Percentiles rank a stretch among this genome's conserved stretches.
Evolutionary conservation across 1,140 invertebrate genomes (phyloP).

Genomic region (Gryllus bimaculatus): DNA sequence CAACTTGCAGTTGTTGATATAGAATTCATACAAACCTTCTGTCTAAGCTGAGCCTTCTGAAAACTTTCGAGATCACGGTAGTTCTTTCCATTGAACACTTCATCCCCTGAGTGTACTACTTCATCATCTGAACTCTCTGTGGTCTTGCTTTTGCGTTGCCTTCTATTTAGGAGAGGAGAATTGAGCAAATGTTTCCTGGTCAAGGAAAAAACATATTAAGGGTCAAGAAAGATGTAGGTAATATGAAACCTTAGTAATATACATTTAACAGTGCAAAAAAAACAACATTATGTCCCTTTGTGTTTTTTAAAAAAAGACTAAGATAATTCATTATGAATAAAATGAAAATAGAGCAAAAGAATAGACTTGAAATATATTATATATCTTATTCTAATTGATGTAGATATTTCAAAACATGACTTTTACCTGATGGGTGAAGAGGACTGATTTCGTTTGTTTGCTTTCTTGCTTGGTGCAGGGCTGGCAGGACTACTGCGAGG

Average conservation of each 20-base stretch:
- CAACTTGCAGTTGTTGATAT: no score
- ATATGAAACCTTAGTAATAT: no score
- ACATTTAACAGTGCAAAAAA: no score
- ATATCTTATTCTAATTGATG: background rate
- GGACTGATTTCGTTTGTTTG: slow-evolving; percentile 59
- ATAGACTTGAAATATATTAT: background rate
- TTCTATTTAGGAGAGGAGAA: slow-evolving; percentile 64
- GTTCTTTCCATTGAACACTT: slow-evolving; percentile 53
- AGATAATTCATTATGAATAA: background rate
- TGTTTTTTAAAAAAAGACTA: background rate
- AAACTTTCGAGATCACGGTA: slow-evolving; percentile 87
- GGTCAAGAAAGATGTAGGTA: no score
- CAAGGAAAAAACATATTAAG: background rate
- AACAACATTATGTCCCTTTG: background rate
- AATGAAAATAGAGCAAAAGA: background rate
- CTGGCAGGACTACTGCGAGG: slow-evolving; percentile 61
- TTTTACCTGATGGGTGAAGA: slow-evolving; percentile 59
- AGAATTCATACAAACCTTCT: slow-evolving; percentile 57
- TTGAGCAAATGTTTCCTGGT: slow-evolving; percentile 53
- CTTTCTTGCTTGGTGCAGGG: slow-evolving; percentile 57
- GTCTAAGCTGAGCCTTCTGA: slow-evolving; percentile 85
- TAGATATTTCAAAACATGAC: background rate
- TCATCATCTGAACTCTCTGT: slow-evolving; percentile 84
- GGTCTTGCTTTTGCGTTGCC: slow-evolving; percentile 59
- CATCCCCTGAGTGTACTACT: slow-evolving; percentile 51